Evolutionary conservation across 2,888 invertebrate species (phyloP).

Genomic region (Agrenia bidenticulata): DNA sequence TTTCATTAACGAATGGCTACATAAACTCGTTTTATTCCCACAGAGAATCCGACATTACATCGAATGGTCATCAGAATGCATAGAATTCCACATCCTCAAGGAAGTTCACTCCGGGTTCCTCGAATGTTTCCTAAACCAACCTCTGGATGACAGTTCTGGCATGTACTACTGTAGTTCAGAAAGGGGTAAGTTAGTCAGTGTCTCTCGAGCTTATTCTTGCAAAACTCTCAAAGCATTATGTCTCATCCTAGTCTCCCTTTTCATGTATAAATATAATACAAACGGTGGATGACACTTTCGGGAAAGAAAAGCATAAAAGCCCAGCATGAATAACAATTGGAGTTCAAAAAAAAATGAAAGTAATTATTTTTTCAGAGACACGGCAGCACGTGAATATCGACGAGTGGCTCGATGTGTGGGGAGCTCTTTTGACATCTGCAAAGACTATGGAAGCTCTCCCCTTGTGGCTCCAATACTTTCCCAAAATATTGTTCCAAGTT

Average conservation of each 20-base stretch:
- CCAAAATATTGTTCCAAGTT: constrained; percentile 70
- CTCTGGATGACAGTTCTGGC: constrained; percentile 45
- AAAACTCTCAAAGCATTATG: not conserved
- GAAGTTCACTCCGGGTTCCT: constrained; percentile 72
- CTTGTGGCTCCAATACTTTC: constrained; percentile 72
- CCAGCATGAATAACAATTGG: no score
- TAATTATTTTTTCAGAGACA: constrained; percentile 37
- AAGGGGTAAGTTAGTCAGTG: constrained; percentile 42
- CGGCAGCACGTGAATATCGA: constrained; percentile 59
- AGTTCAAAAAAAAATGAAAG: no score
- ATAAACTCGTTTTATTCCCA: no score
- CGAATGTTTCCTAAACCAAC: constrained; percentile 65
- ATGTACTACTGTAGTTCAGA: constrained; percentile 52
- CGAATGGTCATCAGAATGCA: constrained; percentile 72
- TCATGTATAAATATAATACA: no score
- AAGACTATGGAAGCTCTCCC: constrained; percentile 66
- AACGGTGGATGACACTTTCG: no score
- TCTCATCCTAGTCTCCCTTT: not conserved
- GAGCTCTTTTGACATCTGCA: constrained; percentile 61
- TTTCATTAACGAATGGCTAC: no score
- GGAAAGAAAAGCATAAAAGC: no score
- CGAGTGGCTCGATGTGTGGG: constrained; percentile 72
- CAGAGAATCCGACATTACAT: constrained; percentile 69
- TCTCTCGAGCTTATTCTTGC: constrained; percentile 1
- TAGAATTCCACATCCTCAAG: constrained; percentile 70